Conservation (phyloP, 2,113 vertebrate genomes). For the Ophiodon elongatus region DNA sequence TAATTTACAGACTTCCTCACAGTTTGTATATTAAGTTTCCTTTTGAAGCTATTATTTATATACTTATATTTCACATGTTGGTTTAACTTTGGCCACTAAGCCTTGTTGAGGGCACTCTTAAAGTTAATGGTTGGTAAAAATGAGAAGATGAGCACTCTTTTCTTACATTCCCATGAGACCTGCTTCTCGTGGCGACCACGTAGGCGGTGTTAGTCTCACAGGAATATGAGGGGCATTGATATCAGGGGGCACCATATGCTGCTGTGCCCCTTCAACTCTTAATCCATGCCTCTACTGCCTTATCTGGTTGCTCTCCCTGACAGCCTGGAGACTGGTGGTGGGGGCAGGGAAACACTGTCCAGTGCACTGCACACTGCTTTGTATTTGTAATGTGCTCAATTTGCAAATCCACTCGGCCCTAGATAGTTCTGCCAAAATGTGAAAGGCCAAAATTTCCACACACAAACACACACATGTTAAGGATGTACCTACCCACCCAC, state of each 20-base stretch:
- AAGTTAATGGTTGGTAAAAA: conserved; percentile 17
- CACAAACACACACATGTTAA: background rate
- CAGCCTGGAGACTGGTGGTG: conserved; percentile 33
- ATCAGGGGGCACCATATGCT: conserved; percentile 69
- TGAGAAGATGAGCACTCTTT: background rate
- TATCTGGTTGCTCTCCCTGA: conserved; percentile 55
- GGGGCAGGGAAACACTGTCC: conserved; percentile 47
- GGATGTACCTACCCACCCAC: background rate
- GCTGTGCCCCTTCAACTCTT: conserved; percentile 64
- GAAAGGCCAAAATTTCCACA: conserved; percentile 33
- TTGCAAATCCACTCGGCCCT: conserved; percentile 46
- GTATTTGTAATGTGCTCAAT: conserved; percentile 39
- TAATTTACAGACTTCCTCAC: background rate
- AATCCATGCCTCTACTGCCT: conserved; percentile 61
- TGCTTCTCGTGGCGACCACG: background rate
- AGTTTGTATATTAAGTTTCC: background rate
- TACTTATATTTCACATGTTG: background rate
- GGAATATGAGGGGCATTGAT: conserved; percentile 39
- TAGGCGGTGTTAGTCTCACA: conserved; percentile 31
- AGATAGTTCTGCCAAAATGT: conserved; percentile 44
- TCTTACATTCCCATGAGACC: background rate
- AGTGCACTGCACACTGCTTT: conserved; percentile 29
- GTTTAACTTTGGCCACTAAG: background rate
- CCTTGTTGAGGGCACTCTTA: background rate
- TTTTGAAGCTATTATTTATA: background rate